These are phyloP conservation scores for Limosa lapponica DNA, from an alignment of 2,797 vertebrate species.

Conservation along the genomic window DNA sequence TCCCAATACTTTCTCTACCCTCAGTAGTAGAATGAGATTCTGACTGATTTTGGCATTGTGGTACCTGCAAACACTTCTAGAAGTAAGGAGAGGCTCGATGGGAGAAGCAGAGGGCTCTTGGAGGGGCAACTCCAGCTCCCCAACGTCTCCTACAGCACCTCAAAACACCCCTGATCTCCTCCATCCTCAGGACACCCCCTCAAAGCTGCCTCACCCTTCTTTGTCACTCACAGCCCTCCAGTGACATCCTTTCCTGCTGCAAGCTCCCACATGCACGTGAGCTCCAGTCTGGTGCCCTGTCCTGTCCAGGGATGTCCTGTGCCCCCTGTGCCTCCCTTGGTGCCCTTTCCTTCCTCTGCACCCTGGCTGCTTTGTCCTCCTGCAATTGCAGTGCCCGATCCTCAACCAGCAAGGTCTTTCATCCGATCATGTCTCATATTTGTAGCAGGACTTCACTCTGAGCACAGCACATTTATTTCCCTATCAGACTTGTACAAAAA, in stretches of 20 bases:
- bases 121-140: not conserved
- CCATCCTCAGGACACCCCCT: not conserved
- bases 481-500: not conserved
- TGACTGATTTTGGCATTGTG: not conserved
- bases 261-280: rapidly evolving
- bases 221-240: not conserved
- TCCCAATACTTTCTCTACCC: not conserved
- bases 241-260: not conserved
- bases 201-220: not conserved
- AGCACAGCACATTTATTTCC: not conserved
- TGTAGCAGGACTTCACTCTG: not conserved
- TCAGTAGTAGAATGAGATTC: not conserved
- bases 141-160: not conserved
- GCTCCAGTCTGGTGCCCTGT: rapidly evolving
- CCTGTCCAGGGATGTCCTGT: rapidly evolving
- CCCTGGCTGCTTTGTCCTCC: rapidly evolving
- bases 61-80: not conserved
- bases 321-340: rapidly evolving
- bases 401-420: not conserved
- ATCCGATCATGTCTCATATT: rapidly evolving
- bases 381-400: rapidly evolving
- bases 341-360: rapidly evolving
- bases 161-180: not conserved
- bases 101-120: rapidly evolving
- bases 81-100: not conserved